Evolutionary conservation across 2,797 vertebrate genomes (phyloP), one percentile per base, ranked within the genome.

Genomic region (Macropodus opercularis): DNA sequence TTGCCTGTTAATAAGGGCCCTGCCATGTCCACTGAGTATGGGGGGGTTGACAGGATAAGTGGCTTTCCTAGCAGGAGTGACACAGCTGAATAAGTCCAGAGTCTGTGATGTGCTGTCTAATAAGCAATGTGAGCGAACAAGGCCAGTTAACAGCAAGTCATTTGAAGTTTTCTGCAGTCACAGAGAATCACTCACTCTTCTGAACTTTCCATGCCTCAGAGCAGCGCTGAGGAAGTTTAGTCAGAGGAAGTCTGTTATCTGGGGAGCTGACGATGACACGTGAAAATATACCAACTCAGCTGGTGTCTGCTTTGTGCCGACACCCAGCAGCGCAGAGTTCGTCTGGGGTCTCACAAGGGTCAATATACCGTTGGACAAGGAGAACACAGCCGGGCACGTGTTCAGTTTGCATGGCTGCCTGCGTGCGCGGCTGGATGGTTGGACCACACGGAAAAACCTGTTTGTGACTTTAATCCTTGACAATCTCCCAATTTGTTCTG

Each of bases 1-100:
- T 87, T 86, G 78, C 84, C 76, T 84, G 76, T 85, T 90, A 88
- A 88, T 90, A 83, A 90, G 85, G 85, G 84, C 77, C 88, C 88
- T 84, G 85, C 83, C 80, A 87, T 87, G 84, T 86, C 80, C 74
- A 13, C 50, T 69, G 71, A 70, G 70, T 68, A 36, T 73, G 82
- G 78, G 46, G 81, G 80, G 77, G 71, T 72, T 87, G 86, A 90
- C 85, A 87, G 78, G 84, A 84, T 84, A 85, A 87, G 84, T 87
- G 85, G 86, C 79, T 75, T 72, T 74, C 83, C 79, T 87, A 69
- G 83, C 50, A 36, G 85, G 88, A 82, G 85, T 70, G 81, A 77
- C 77, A 86, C 76, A 85, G 85, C 66, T 85, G 86, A 89, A 65
- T 86, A 86, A 75, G 49, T 79, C 51, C 24, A 8, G 60, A 77